Conservation (phyloP, 2,113 vertebrate genomes). For the Alethe castanea region DNA sequence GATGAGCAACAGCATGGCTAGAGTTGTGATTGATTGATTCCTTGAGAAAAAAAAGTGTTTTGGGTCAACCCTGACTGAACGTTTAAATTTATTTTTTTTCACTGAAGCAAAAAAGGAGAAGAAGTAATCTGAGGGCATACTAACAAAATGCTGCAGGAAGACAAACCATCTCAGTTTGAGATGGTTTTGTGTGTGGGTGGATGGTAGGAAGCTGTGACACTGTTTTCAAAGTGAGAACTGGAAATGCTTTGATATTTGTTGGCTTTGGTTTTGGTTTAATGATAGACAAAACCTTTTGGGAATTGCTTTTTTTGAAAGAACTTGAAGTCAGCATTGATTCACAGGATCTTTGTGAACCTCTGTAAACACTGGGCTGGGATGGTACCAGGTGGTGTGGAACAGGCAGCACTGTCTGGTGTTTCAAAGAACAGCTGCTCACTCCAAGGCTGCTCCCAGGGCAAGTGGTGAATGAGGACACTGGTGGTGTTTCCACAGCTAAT, state of each 20-base stretch:
- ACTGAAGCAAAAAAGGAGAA: neutral
- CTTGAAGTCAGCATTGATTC: neutral
- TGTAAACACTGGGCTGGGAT: neutral
- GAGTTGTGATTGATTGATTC: neutral
- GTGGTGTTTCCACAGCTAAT: neutral
- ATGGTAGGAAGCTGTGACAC: neutral
- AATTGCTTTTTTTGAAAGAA: neutral
- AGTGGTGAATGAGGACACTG: neutral
- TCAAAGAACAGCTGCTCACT: neutral
- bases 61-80: neutral
- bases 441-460: neutral
- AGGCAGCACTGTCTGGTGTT: fast-evolving
- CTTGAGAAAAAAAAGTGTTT: neutral
- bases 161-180: too few relatives aligned
- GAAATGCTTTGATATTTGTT: neutral
- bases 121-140: neutral
- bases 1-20: neutral
- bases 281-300: neutral
- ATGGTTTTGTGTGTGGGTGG: neutral
- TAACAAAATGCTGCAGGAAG: neutral
- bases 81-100: neutral
- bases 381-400: neutral
- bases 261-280: neutral
- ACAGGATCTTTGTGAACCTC: neutral
- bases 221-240: constrained; percentile 24